Conservation (phyloP, 2,888 invertebrate species). For the Metallyticus violacea region DNA sequence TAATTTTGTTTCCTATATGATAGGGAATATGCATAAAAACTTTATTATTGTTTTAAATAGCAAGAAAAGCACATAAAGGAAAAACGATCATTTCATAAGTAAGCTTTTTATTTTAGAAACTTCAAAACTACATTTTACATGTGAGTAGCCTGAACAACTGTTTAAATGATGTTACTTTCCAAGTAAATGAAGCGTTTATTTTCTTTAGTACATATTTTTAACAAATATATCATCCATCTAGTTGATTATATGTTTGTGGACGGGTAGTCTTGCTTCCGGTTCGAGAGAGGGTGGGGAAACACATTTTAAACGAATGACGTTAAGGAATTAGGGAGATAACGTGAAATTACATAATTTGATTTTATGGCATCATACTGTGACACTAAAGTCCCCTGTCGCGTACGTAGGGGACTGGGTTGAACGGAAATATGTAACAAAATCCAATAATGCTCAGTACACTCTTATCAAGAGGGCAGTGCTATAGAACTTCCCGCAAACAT, state of each 20-base stretch:
- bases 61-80: no score
- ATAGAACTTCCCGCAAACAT: background rate
- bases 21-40: no score
- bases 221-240: no score
- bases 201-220: no score
- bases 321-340: slow-evolving; percentile 9
- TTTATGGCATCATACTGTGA: slow-evolving; percentile 22
- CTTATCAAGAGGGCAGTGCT: background rate
- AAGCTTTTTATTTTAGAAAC: no score
- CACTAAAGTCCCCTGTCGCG: slow-evolving; percentile 20
- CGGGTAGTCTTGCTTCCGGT: background rate
- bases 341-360: slow-evolving; percentile 27
- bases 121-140: no score
- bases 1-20: no score
- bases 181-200: no score
- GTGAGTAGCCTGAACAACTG: no score
- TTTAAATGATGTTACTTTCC: no score
- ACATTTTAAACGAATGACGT: background rate
- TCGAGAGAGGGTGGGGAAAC: background rate
- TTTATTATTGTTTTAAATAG: no score
- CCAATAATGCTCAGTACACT: slow-evolving; percentile 7
- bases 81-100: no score
- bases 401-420: background rate
- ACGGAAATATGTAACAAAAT: slow-evolving; percentile 20
- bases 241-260: background rate